phyloP scores from a whole-genome alignment of 2,888 invertebrate genomes.

The Limnephilus marmoratus region DNA sequence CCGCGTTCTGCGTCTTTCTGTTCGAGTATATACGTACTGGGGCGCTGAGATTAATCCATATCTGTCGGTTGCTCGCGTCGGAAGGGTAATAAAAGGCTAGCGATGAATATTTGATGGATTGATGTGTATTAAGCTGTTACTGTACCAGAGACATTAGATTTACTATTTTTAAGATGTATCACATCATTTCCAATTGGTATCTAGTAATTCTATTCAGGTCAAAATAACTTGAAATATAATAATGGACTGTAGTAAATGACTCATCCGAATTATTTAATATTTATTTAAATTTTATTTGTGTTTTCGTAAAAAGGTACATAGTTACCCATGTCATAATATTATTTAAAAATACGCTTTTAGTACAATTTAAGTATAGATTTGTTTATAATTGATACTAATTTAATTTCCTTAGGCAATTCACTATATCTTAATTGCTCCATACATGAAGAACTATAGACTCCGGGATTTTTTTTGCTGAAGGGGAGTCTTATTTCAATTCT shows the following conservation, averaged over 20 bases:
- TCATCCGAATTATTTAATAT: not conserved
- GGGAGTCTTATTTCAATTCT: no score
- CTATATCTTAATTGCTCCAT: no score
- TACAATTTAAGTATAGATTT: no score
- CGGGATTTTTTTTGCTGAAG: no score
- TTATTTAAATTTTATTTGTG: no score
- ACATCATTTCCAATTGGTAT: not conserved
- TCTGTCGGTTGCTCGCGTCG: not conserved
- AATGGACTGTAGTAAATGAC: no score
- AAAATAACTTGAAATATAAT: not conserved
- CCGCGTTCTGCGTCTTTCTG: not conserved
- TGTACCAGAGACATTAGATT: not conserved
- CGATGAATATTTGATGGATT: not conserved
- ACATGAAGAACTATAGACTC: no score
- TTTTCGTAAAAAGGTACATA: no score
- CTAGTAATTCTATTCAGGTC: not conserved
- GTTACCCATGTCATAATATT: no score
- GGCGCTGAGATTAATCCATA: not conserved
- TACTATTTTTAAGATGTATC: not conserved
- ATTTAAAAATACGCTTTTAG: no score
- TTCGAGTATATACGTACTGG: not conserved
- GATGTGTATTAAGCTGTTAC: not conserved
- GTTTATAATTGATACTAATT: no score
- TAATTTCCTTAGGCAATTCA: no score
- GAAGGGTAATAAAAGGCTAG: not conserved